Conservation (phyloP, 2,888 invertebrate genomes). For the Drosophila melanosoma region DNA sequence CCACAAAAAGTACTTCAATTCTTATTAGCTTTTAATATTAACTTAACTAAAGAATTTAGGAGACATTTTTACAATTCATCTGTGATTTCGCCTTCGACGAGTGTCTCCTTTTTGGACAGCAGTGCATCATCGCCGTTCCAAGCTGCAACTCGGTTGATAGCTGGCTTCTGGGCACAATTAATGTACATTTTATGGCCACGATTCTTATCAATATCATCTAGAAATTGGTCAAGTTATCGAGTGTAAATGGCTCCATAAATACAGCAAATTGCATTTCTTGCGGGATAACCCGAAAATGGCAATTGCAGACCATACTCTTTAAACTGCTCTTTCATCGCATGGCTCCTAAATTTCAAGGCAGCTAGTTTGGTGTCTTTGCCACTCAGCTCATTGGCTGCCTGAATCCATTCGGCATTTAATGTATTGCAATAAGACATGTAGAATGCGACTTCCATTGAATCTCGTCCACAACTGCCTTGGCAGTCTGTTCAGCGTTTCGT, state of each 20-base stretch:
- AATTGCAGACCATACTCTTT: conserved; percentile 3
- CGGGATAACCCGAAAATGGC: not conserved
- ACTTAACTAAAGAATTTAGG: not conserved
- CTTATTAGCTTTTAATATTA: not conserved
- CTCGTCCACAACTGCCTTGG: not conserved
- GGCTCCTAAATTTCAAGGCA: no score
- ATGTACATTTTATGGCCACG: conserved; percentile 6
- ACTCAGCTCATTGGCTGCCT: no score
- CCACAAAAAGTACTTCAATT: not conserved
- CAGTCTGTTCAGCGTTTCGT: not conserved
- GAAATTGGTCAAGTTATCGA: not conserved
- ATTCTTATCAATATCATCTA: not conserved
- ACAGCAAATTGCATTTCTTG: not conserved
- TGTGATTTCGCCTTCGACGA: not conserved
- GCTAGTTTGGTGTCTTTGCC: no score
- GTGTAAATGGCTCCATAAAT: not conserved
- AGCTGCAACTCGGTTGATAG: not conserved
- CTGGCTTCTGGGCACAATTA: conserved; percentile 2
- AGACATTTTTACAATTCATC: conserved; percentile 15
- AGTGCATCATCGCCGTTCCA: not conserved
- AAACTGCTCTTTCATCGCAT: no score
- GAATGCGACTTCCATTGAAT: conserved; percentile 1
- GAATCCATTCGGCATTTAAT: no score
- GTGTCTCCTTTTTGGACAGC: no score
- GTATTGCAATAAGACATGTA: no score